A percentile compares a stretch with the other conserved stretches of the same genome.
These are phyloP conservation scores for Archaeoteleia sp. DNA, from an alignment of 2,888 invertebrate genomes.

Conservation along the genomic window DNA sequence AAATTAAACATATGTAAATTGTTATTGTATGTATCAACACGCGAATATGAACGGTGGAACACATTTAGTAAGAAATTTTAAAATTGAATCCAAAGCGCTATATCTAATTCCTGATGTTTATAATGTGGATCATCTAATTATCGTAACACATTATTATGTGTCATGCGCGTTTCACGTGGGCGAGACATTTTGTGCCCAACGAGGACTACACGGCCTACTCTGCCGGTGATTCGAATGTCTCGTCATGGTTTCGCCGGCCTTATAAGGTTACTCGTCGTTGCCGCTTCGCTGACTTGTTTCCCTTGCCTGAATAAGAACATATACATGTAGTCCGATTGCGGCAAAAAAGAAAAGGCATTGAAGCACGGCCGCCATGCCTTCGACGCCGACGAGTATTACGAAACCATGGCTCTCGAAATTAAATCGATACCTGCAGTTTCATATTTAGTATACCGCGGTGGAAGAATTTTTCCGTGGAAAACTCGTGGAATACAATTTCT, in stretches of 20 bases:
- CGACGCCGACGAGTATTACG: constrained; percentile 11
- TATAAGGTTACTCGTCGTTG: constrained; percentile 48
- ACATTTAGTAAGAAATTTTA: too few relatives aligned
- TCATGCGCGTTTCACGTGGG: constrained; percentile 27
- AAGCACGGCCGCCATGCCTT: constrained; percentile 6
- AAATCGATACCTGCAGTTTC: too few relatives aligned
- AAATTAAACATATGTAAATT: too few relatives aligned
- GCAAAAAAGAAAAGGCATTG: constrained; percentile 30
- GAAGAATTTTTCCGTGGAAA: too few relatives aligned
- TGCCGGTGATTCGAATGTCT: constrained; percentile 37
- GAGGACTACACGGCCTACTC: constrained; percentile 47
- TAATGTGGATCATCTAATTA: too few relatives aligned
- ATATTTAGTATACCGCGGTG: too few relatives aligned
- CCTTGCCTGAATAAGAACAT: constrained; percentile 50
- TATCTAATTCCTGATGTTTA: too few relatives aligned
- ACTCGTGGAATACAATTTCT: too few relatives aligned
- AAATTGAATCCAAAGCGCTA: too few relatives aligned
- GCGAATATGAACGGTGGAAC: too few relatives aligned
- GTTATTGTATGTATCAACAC: too few relatives aligned
- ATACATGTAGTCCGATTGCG: constrained; percentile 32
- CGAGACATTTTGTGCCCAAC: constrained; percentile 47
- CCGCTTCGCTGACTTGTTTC: constrained; percentile 51
- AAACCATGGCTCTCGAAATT: constrained; percentile 9
- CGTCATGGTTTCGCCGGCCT: constrained; percentile 48
- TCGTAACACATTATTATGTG: background rate